Conservation (phyloP, 2,797 vertebrate genomes). For the Choloepus didactylus region DNA sequence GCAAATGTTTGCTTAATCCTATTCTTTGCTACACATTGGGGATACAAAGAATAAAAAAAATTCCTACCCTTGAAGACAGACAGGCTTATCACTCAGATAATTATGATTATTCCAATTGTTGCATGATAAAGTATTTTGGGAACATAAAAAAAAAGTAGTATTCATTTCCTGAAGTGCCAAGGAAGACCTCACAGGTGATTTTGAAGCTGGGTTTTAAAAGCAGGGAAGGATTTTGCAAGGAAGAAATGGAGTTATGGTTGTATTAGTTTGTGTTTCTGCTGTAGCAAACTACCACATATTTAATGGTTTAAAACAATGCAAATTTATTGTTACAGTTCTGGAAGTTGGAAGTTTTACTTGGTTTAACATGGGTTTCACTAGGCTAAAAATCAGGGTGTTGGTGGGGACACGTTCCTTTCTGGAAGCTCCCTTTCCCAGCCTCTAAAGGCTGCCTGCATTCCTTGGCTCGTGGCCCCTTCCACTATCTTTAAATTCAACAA, state of each 20-base stretch:
- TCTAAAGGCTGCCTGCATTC: neutral
- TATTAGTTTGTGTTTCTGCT: conserved; percentile 30
- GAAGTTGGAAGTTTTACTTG: neutral
- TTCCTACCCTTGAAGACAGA: neutral
- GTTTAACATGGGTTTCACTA: neutral
- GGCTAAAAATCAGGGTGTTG: neutral
- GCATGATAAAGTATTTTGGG: neutral
- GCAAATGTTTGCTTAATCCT: conserved; percentile 49
- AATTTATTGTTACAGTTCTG: neutral
- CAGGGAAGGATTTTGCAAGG: neutral
- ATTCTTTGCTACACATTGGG: neutral
- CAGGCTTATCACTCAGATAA: neutral
- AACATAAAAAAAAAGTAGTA: neutral
- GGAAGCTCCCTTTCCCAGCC: neutral
- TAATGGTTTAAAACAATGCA: neutral
- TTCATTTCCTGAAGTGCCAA: conserved; percentile 5
- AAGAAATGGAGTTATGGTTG: conserved; percentile 1
- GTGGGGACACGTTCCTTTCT: neutral
- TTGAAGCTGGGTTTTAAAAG: conserved; percentile 39
- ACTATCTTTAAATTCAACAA: neutral
- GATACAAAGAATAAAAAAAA: conserved; percentile 31
- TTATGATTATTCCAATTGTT: neutral
- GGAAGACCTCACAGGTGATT: neutral
- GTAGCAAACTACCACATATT: neutral
- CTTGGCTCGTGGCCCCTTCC: neutral